Evolutionary conservation across 2,888 invertebrate genomes (phyloP), one percentile per base, ranked within the genome.

Genomic region (Meta bourneti): DNA sequence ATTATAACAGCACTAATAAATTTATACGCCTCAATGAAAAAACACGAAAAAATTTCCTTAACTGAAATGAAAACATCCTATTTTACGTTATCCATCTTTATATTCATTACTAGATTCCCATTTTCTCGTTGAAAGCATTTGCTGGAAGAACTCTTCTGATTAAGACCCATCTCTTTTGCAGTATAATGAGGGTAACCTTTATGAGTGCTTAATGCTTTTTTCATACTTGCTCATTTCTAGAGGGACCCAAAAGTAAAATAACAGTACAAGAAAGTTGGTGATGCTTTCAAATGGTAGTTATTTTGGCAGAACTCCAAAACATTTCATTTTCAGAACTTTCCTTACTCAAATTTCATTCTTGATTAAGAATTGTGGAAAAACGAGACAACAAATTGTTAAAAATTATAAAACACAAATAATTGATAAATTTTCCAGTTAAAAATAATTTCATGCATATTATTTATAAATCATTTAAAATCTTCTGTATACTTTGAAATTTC

Each of bases 281-380:
- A 83, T 78, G 90, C 72, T 90, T 80, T 52, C 61, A 74, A 85
- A 90, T 79, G 54, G 84, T 48, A 84, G 74, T 90, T 90, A 80
- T 85, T 74, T 90, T 90, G 90, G 90, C 79, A 61, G 52, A 52
- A 48, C 61, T 74, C 90, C 90, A 90, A 90, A 87, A 34, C 72
- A 78, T 77, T 85, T 20, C 61, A 85, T 86, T 20, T 78, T 86
- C 34, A 49, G 51, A 48, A 51, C 49, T 49, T 69, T 71, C 48
- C 49, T 13, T 11, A 16, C 54, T 19, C 34, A 69, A 69, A 84
- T 74, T 84, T 84, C 34, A 34, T 84, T 86, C 78, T 70, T 86
- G 79, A 86, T 86, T 86, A 86, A 86, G 86, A 86, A 78, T 69
- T 86, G 79, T 86, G 69, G 70, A 4, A 34, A 34, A 34, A 34